Evolutionary conservation across 2,797 vertebrate genomes (phyloP).

Genomic region (Lophius americanus): DNA sequence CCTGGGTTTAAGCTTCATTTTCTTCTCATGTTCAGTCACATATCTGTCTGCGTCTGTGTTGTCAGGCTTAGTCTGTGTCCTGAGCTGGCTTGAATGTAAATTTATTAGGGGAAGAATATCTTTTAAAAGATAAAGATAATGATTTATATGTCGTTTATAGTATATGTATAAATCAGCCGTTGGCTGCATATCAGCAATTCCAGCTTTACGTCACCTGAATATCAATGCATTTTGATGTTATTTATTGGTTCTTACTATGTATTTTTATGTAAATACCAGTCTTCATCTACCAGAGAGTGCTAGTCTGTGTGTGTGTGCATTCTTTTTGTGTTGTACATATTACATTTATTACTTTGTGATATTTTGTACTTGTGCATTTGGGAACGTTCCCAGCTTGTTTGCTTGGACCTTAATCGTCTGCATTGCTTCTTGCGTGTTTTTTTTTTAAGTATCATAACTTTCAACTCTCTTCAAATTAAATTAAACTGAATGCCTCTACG

Average conservation of each 20-base stretch:
- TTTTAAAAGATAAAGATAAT: conserved; percentile 20
- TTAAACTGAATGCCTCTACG: conserved; percentile 76
- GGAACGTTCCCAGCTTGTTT: conserved; percentile 67
- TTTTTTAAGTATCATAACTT: conserved; percentile 64
- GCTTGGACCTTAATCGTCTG: conserved; percentile 58
- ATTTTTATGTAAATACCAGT: conserved; percentile 67
- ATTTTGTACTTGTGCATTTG: conserved; percentile 80
- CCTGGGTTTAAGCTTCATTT: conserved; percentile 7
- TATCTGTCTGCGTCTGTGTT: conserved; percentile 29
- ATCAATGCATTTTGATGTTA: conserved; percentile 54
- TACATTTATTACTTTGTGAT: conserved; percentile 77
- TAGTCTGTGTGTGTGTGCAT: conserved; percentile 66
- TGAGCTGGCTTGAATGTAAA: conserved; percentile 68
- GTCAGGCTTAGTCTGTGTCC: conserved; percentile 40
- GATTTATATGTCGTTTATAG: conserved; percentile 45
- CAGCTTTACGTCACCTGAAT: conserved; percentile 53
- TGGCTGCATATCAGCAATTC: conserved; percentile 44
- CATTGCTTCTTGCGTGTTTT: conserved; percentile 46
- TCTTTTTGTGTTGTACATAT: conserved; percentile 81
- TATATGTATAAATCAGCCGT: conserved; percentile 29
- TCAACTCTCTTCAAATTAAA: conserved; percentile 66
- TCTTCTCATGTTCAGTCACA: conserved; percentile 34
- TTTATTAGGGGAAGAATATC: conserved; percentile 33
- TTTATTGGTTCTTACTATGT: conserved; percentile 56
- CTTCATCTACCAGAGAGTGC: conserved; percentile 54